These are phyloP conservation scores for Pristionchus arcanus DNA, from an alignment of 2,888 invertebrate genomes.

Conservation along the genomic window DNA sequence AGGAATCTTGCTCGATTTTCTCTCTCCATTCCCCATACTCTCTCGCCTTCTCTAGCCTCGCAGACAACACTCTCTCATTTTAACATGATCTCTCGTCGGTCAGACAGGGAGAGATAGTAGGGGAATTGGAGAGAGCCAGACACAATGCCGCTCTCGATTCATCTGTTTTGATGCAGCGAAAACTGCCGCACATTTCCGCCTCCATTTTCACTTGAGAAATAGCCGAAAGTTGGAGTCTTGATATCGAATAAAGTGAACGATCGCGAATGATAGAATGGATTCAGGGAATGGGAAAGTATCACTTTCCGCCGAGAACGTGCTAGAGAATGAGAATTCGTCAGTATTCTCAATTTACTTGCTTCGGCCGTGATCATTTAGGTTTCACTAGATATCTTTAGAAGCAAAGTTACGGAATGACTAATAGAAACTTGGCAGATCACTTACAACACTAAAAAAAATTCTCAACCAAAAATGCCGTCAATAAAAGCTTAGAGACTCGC, in stretches of 20 bases:
- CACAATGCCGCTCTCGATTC: background rate
- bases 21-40: background rate
- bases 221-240: background rate
- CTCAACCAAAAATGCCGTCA: background rate
- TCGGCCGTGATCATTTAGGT: background rate
- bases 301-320: background rate
- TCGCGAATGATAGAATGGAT: background rate
- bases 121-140: no score
- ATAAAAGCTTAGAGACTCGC: background rate
- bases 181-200: background rate
- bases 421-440: background rate
- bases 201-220: background rate
- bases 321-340: background rate
- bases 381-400: background rate
- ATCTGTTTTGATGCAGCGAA: background rate
- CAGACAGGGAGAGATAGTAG: no score
- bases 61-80: background rate
- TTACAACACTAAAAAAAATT: background rate
- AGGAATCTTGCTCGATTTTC: background rate
- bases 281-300: background rate
- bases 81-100: no score
- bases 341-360: background rate
- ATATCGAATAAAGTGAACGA: background rate
- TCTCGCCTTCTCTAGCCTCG: background rate
- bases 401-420: background rate